Conservation (phyloP, 2,797 vertebrate genomes). For the Arctocebus calabarensis region DNA sequence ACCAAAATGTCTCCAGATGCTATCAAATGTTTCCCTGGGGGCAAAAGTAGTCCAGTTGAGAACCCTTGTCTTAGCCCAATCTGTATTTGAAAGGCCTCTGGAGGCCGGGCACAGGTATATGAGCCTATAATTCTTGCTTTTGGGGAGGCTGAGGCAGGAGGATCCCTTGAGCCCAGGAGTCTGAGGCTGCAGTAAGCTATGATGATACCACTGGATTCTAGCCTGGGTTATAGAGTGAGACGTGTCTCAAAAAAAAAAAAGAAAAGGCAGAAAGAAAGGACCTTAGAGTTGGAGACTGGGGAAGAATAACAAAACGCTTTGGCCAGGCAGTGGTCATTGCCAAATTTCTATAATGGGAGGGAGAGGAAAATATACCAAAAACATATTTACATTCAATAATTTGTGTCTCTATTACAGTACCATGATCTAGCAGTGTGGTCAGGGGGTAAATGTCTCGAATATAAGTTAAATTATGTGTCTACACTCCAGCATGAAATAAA, state of each 20-base stretch:
- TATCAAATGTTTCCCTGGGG: background rate
- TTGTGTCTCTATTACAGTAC: background rate
- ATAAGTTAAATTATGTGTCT: background rate
- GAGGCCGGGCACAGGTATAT: too few relatives aligned
- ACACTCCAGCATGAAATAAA: background rate
- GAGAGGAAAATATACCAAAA: background rate
- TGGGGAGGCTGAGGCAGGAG: too few relatives aligned
- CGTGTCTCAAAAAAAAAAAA: too few relatives aligned
- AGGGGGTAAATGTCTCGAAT: background rate
- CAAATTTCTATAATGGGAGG: background rate
- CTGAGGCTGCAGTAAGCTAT: too few relatives aligned
- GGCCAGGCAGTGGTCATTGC: background rate
- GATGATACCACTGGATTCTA: too few relatives aligned
- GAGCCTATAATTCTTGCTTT: too few relatives aligned
- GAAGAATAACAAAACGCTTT: background rate
- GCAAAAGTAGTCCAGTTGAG: background rate
- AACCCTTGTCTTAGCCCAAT: background rate
- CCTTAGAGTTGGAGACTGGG: background rate
- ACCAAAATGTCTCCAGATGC: background rate
- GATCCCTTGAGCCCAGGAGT: too few relatives aligned
- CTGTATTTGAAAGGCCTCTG: background rate
- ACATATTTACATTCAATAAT: background rate
- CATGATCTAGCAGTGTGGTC: background rate
- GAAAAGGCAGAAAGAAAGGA: background rate
- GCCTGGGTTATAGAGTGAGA: too few relatives aligned